These are phyloP conservation scores for Tethya wilhelma DNA, from an alignment of 37 sponge, comb jelly and placozoan genomes.

Conservation along the genomic window DNA sequence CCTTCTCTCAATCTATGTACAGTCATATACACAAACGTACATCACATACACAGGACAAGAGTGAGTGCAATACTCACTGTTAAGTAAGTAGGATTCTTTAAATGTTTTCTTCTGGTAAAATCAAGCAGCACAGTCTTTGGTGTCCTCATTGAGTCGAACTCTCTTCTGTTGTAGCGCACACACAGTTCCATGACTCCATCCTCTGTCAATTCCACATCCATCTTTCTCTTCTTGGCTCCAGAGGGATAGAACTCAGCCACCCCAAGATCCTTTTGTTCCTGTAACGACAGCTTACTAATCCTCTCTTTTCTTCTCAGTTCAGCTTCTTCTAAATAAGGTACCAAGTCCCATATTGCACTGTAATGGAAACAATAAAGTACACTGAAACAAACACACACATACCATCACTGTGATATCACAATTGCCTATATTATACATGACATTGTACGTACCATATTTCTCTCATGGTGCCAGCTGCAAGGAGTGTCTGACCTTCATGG, in stretches of 20 bases:
- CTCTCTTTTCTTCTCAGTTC: constrained; percentile 21
- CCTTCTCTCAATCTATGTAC: constrained; percentile 27
- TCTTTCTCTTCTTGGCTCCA: constrained; percentile 42
- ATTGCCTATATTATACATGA: not conserved
- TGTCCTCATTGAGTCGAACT: not conserved
- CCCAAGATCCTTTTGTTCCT: constrained; percentile 43
- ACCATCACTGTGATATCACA: not conserved
- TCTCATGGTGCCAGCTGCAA: constrained; percentile 42
- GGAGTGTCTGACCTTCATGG: constrained; percentile 34
- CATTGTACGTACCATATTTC: constrained; percentile 63
- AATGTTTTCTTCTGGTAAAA: constrained; percentile 8
- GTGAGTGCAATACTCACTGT: too few relatives aligned
- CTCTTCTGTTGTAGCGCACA: constrained; percentile 58
- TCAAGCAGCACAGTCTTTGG: constrained; percentile 34
- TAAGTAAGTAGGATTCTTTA: too few relatives aligned
- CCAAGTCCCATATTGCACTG: constrained; percentile 50
- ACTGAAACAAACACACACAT: not conserved
- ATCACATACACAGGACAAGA: too few relatives aligned
- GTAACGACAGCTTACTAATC: constrained; percentile 15
- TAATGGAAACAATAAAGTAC: not conserved
- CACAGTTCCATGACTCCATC: constrained; percentile 68
- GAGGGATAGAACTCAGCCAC: constrained; percentile 12
- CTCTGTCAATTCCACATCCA: constrained; percentile 71
- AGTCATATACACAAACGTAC: too few relatives aligned
- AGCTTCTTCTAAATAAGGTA: constrained; percentile 32